These are phyloP conservation scores for Ctena decussata DNA, from an alignment of 2,888 invertebrate genomes.

Conservation along the genomic window DNA sequence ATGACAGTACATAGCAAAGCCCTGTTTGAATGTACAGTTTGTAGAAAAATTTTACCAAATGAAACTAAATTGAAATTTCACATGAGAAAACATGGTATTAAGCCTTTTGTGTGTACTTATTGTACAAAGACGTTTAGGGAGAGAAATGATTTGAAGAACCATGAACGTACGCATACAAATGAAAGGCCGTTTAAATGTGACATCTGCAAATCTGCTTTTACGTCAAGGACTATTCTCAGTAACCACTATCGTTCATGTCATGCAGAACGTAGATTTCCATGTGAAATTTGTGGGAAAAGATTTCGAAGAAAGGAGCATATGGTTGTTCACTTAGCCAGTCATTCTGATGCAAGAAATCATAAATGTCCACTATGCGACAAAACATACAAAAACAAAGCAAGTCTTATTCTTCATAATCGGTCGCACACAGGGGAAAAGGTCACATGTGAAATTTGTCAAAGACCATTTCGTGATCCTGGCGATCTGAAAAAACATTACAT, in stretches of 20 bases:
- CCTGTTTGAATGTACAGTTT: background rate
- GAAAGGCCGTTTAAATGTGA: background rate
- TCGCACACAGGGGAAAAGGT: background rate
- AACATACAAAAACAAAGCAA: background rate
- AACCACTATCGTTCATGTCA: background rate
- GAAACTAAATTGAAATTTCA: background rate
- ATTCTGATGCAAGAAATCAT: background rate
- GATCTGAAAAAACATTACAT: background rate
- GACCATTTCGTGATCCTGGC: background rate
- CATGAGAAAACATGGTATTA: background rate
- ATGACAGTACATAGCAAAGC: background rate
- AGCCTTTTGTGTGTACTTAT: background rate
- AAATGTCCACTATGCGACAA: background rate
- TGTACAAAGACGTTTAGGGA: background rate
- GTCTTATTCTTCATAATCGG: background rate
- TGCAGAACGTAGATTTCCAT: background rate
- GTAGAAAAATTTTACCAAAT: background rate
- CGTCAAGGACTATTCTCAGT: background rate
- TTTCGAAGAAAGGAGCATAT: background rate
- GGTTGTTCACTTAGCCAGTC: background rate
- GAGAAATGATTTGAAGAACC: background rate
- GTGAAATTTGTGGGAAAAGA: background rate
- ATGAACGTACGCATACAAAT: background rate
- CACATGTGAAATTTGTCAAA: background rate
- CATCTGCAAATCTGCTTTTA: background rate